Conservation (phyloP, 2,888 invertebrate species). For the Bombylius discolor region DNA sequence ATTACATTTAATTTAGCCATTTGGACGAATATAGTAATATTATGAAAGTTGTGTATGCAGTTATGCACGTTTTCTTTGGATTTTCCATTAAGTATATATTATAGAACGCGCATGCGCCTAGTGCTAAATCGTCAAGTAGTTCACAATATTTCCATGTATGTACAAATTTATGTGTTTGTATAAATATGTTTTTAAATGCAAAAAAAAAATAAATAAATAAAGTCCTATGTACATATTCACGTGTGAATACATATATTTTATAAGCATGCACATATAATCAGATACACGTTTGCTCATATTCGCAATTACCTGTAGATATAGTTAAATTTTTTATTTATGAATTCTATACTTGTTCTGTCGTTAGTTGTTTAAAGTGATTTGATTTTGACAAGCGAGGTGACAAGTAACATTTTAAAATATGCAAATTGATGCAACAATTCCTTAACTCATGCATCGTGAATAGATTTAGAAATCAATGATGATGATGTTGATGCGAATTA, state of each 20-base stretch:
- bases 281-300: too few relatives aligned
- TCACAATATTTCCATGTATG: too few relatives aligned
- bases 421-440: constrained; percentile 5
- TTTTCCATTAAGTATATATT: not conserved
- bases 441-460: constrained; percentile 5
- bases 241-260: too few relatives aligned
- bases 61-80: not conserved
- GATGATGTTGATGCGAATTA: not conserved
- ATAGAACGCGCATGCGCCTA: not conserved
- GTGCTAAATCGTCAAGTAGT: not conserved
- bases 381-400: constrained; percentile 37
- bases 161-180: too few relatives aligned
- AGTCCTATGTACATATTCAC: too few relatives aligned
- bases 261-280: too few relatives aligned
- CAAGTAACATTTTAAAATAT: constrained; percentile 28
- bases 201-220: too few relatives aligned
- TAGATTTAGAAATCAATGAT: constrained; percentile 1
- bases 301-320: too few relatives aligned
- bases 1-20: constrained; percentile 3
- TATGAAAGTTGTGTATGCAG: not conserved
- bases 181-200: too few relatives aligned
- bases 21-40: not conserved
- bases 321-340: not conserved
- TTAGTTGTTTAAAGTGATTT: constrained; percentile 35
- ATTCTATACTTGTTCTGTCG: not conserved